Evolutionary conservation across 2,888 invertebrate genomes (phyloP), one percentile per base, ranked within the genome.

Genomic region (Bellardia bayeri): DNA sequence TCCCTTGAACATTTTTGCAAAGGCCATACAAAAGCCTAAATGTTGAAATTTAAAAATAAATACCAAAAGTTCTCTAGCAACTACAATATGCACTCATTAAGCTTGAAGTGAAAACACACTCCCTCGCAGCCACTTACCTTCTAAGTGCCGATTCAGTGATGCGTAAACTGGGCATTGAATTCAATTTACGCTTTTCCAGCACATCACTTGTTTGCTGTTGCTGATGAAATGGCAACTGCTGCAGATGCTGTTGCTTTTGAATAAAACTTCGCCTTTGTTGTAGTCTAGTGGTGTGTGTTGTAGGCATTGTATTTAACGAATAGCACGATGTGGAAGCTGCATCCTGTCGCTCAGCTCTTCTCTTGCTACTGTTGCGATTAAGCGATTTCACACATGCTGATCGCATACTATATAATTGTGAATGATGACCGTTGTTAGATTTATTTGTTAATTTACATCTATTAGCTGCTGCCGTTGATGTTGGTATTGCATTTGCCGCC

Each of bases 131-230:
- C 13, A 54, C 85, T 72, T 14, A 92, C 92, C 92, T 89, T 54
- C 92, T 89, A 23, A 92, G 74, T 7, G 91, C 91, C n/a, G 91
- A 90, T 64, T 92, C 92, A 0, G 91, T 90, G 0, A 90, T 90
- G 9, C 91, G 90, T 51, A 91, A 72, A 49, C 91, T 91, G 51
- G 92, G 90, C 58, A 89, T 89, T 23, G 91, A 90, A 54, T 89
- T 81, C 9, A 92, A 91, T 75, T 91, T 92, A 58, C 90, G 90
- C 0, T 90, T 85, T 54, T 91, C 90, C 1, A 23, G 1, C 4
- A 80, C 79, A 45, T 90, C 92, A 9, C 54, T 42, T 76, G 68
- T 86, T 51, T 90, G 90, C 63, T 82, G 82, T 78, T 85, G 88
- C 51, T 45, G 86, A 40, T 49, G 37, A 5, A 74, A 40, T 11